Evolutionary conservation across 2,113 vertebrate genomes (phyloP).

Genomic region (Eptesicus fuscus): DNA sequence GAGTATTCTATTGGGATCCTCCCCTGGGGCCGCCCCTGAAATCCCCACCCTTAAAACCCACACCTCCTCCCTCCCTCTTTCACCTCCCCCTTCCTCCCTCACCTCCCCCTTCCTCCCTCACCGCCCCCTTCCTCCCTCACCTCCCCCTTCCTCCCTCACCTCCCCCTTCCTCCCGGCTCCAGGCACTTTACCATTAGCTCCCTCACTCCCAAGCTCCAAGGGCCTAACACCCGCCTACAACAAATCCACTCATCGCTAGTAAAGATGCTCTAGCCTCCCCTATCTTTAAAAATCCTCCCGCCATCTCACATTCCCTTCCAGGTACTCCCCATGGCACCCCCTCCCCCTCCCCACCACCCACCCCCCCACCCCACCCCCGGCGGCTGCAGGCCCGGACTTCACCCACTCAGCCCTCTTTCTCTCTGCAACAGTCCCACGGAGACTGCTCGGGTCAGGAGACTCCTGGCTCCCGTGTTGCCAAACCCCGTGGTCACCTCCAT

Average conservation of each 20-base stretch:
- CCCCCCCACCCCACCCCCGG: not conserved
- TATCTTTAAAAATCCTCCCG: not conserved
- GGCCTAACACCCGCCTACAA: no score
- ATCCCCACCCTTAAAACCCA: no score
- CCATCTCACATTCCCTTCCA: not conserved
- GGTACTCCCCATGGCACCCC: not conserved
- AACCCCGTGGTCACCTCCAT: not conserved
- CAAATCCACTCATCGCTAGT: not conserved
- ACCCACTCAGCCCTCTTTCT: not conserved
- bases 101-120: no score
- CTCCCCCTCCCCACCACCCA: not conserved
- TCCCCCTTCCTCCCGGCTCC: no score
- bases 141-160: no score
- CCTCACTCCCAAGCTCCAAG: no score
- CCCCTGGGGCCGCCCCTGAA: no score
- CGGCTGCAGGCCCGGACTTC: not conserved
- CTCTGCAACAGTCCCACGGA: accelerated
- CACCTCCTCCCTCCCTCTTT: no score
- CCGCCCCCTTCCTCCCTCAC: no score
- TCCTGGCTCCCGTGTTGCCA: not conserved
- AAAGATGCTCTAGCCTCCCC: not conserved
- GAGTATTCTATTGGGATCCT: no score
- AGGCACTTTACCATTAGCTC: no score
- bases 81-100: no score
- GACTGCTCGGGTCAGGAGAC: not conserved